A percentile compares a stretch with the other conserved stretches of the same genome.
These are phyloP conservation scores for Smutsia gigantea DNA, from an alignment of 2,797 vertebrate genomes.

Conservation along the genomic window DNA sequence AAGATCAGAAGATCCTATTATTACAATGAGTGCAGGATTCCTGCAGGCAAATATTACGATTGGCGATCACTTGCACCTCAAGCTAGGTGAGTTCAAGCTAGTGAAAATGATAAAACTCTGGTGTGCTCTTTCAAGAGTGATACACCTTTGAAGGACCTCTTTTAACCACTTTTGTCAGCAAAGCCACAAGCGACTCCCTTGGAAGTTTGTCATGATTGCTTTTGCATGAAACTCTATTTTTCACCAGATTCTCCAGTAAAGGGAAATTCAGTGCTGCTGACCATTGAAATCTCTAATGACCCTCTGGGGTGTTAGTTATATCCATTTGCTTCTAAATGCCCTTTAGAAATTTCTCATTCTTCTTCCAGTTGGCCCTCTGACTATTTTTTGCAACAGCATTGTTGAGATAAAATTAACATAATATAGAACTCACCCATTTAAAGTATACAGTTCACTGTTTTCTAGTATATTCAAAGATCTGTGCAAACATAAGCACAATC, in stretches of 20 bases:
- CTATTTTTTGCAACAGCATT: background rate
- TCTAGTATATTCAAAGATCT: background rate
- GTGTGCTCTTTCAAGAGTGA: background rate
- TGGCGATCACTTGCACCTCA: conserved; percentile 26
- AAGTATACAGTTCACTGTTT: background rate
- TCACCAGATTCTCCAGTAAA: background rate
- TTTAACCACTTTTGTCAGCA: background rate
- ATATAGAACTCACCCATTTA: background rate
- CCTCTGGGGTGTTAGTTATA: background rate
- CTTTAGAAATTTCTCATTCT: background rate
- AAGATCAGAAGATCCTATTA: conserved; percentile 67
- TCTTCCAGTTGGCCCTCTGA: background rate
- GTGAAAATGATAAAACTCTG: background rate
- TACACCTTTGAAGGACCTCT: background rate
- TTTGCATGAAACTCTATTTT: background rate
- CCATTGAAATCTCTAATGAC: fast-evolving
- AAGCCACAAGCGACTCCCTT: background rate
- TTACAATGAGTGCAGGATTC: background rate
- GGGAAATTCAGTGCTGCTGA: background rate
- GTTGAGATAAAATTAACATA: background rate
- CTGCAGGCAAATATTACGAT: conserved; percentile 51
- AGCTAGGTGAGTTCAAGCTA: background rate
- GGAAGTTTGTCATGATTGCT: background rate
- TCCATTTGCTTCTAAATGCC: background rate
- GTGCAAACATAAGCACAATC: background rate